Evolutionary conservation across 2,113 vertebrate genomes (phyloP), one percentile per base, ranked within the genome.

Genomic region (Pangasianodon gigas): DNA sequence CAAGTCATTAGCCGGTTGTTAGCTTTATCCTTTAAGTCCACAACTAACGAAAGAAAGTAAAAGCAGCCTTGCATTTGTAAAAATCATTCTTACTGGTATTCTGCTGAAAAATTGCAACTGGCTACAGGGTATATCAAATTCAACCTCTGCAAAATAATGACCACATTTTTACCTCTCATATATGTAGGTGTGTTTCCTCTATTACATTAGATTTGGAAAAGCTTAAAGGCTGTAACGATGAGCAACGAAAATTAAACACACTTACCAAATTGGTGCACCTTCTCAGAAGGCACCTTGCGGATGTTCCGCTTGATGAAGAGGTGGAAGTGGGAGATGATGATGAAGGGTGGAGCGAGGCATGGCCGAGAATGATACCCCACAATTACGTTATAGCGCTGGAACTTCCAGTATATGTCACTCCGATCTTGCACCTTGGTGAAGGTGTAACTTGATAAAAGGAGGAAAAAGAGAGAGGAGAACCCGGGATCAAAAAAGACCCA

Each of bases 321-420:
- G 88, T 96, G 95, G 85, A 97, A 88, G 92, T 98, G 97, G 3
- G 97, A 98, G 87, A 98, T 84, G 90, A 98, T 91, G 91, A 98
- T 98, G 83, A 98, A 96, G 37, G 97, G 97, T 2, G 97, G 97
- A 2, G 97, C 97, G 48, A 98, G 93, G 0, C 96, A 96, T 0
- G 97, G 97, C 8, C 96, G 95, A 1, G 95, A 96, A 93, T 98
- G 97, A 91, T 97, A 98, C 92, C 97, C 96, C 84, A 97, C 96
- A 51, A 98, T 97, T 87, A 98, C 95, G 90, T 96, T 97, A 92
- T 97, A 98, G 51, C 97, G 97, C 92, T 98, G 98, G 65, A 97
- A 97, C 93, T 98, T 98, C 97, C 97, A 98, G 91, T 98, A 97
- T 84, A 95, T 96, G 92, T 98, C 97, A 1, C 97, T 98, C 94